Base-by-base conservation (phyloP, 2,797 vertebrate species). In the Oryzias dopingdopingensis region DNA sequence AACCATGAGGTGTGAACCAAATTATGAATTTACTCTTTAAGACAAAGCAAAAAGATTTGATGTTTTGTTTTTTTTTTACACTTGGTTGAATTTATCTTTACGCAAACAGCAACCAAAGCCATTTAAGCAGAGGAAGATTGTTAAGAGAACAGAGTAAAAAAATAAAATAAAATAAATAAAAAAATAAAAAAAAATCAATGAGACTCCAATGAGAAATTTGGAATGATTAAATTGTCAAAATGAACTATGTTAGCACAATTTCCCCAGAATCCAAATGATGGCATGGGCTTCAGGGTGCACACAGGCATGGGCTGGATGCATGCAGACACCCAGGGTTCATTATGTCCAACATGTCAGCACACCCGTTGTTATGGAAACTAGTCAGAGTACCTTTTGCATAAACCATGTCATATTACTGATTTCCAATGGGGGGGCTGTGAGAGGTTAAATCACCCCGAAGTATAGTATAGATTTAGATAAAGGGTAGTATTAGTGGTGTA, bases 321-420 rank as follows among this genome's bases (percentile, higher is more conserved):
- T 16, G 10, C 67, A 65, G 67, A 73, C 73, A 73, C 73, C 67
- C 32, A 67, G 82, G 70, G 81, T 81, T 26, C 52, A 87, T 79
- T 62, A 62, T 57, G 79, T 73, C 75, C 57, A 64, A 68, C 71
- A 80, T 82, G 74, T 80, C 77, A 77, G 73, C 66, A 74, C 74
- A 47, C 32, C 57, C 5, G 84, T 91, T 84, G 88, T 81, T 88
- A 91, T 90, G 85, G 92, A 89, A 90, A 92, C 89, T 88, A 83
- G 76, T 80, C 59, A 52, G 75, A 58, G 63, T 72, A 82, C 82
- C 75, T 76, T 72, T 78, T 79, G 68, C 75, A 75, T 67, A 65
- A 73, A 72, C 63, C 40, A 56, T 52, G 66, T 56, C 67, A 70
- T 56, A 67, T 29, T 32, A 62, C 58, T 52, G 46, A 59, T 47